These are phyloP conservation scores for Geotrupes spiniger DNA, from an alignment of 2,888 invertebrate species.

Conservation along the genomic window DNA sequence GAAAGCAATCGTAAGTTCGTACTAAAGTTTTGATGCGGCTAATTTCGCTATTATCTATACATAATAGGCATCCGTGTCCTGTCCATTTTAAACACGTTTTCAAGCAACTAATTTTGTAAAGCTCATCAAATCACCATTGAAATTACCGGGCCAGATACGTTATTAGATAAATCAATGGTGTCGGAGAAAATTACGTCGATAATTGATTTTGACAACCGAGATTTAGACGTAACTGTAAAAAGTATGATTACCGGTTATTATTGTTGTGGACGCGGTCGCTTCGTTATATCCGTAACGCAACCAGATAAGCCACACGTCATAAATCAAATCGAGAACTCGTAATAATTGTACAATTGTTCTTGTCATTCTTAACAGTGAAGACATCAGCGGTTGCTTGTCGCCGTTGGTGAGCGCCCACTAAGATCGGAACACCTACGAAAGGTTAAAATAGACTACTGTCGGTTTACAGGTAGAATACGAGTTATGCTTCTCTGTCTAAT, in stretches of 20 bases:
- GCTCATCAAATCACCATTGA: too few relatives aligned
- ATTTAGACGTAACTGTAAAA: constrained; percentile 3
- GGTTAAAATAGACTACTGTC: constrained; percentile 36
- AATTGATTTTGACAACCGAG: constrained; percentile 13
- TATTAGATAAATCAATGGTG: constrained; percentile 7
- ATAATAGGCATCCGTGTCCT: too few relatives aligned
- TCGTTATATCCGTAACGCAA: constrained; percentile 2
- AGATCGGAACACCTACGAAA: constrained; percentile 38
- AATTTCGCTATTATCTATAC: too few relatives aligned
- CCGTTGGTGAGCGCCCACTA: constrained; percentile 32
- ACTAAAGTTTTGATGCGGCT: too few relatives aligned
- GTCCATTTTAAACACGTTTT: too few relatives aligned
- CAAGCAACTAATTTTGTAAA: too few relatives aligned
- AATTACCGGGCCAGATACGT: too few relatives aligned
- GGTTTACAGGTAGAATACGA: constrained; percentile 18
- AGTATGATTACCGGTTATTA: constrained; percentile 2
- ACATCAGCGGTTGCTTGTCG: constrained; percentile 30
- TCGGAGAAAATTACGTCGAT: constrained; percentile 6
- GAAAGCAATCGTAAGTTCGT: too few relatives aligned
- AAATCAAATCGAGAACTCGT: constrained; percentile 16
- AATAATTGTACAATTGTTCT: constrained; percentile 23
- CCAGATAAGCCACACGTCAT: constrained; percentile 12
- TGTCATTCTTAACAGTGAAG: constrained; percentile 27
- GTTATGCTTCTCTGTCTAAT: too few relatives aligned
- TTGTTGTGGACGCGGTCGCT: neutral